These are phyloP conservation scores for Corythoichthys intestinalis DNA, from an alignment of 2,113 vertebrate species.

Conservation along the genomic window DNA sequence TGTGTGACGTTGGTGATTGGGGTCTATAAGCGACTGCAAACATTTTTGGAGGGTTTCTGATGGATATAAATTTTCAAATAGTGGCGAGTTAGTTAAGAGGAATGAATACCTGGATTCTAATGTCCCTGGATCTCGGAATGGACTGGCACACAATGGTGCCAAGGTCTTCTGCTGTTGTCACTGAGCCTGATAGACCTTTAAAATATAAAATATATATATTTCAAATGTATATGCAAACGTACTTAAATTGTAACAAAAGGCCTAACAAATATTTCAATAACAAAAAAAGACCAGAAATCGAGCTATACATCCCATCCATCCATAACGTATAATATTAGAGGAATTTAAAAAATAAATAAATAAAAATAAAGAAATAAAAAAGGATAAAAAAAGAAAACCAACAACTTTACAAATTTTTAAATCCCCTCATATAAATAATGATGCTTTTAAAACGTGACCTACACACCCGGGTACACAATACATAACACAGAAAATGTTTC, in stretches of 20 bases:
- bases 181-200: constrained; percentile 43
- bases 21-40: neutral
- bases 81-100: too few relatives aligned
- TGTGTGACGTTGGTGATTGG: too few relatives aligned
- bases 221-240: neutral
- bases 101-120: constrained; percentile 48
- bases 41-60: neutral
- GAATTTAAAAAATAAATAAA: too few relatives aligned
- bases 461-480: neutral
- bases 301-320: too few relatives aligned
- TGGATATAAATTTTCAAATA: too few relatives aligned
- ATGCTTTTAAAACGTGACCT: neutral
- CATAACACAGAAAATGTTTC: neutral
- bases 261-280: neutral
- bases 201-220: neutral
- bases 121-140: constrained; percentile 43
- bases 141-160: constrained; percentile 53
- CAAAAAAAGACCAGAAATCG: neutral
- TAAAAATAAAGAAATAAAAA: too few relatives aligned
- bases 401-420: too few relatives aligned
- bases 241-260: neutral
- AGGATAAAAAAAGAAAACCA: too few relatives aligned
- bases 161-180: constrained; percentile 43
- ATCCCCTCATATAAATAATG: too few relatives aligned
- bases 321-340: too few relatives aligned